phyloP scores from a whole-genome alignment of 2,888 invertebrate genomes.

The Campopleginae sp. region DNA sequence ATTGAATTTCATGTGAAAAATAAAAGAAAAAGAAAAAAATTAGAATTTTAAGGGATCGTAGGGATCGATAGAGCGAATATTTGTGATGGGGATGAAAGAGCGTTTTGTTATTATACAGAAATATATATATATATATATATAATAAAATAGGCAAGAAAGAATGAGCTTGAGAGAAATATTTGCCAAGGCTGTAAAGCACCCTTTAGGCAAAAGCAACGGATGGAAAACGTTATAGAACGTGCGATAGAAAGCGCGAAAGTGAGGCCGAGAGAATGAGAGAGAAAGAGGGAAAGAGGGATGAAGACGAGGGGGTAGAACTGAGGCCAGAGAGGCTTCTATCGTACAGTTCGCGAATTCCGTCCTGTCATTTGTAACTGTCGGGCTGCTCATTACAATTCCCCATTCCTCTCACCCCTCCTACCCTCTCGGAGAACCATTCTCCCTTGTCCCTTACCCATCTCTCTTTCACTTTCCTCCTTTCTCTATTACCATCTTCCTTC shows the following conservation, averaged over 20 bases:
- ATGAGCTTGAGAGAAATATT: constrained; percentile 62
- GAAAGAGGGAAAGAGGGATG: constrained; percentile 44
- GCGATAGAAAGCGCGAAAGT: constrained; percentile 64
- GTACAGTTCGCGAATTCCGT: constrained; percentile 84
- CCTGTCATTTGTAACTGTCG: constrained; percentile 85
- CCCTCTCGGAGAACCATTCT: constrained; percentile 69
- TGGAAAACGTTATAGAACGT: constrained; percentile 61
- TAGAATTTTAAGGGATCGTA: constrained; percentile 25
- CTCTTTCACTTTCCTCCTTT: constrained; percentile 69
- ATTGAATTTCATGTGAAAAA: constrained; percentile 24
- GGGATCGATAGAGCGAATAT: constrained; percentile 48
- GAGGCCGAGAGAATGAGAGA: constrained; percentile 46
- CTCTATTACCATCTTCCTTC: constrained; percentile 70
- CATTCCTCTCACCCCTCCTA: constrained; percentile 80
- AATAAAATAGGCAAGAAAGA: constrained; percentile 36
- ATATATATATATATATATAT: constrained; percentile 2
- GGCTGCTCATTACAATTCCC: constrained; percentile 84
- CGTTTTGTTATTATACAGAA: constrained; percentile 29
- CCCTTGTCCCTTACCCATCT: constrained; percentile 66
- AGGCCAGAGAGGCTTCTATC: constrained; percentile 80
- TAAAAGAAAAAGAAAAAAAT: constrained; percentile 12
- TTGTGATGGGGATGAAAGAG: constrained; percentile 60
- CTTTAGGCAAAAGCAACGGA: constrained; percentile 77
- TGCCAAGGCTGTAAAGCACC: constrained; percentile 78
- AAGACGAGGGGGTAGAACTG: constrained; percentile 50